Evolutionary conservation across 2,797 vertebrate genomes (phyloP), one percentile per base, ranked within the genome.

Genomic region (Chrysocyon brachyurus): DNA sequence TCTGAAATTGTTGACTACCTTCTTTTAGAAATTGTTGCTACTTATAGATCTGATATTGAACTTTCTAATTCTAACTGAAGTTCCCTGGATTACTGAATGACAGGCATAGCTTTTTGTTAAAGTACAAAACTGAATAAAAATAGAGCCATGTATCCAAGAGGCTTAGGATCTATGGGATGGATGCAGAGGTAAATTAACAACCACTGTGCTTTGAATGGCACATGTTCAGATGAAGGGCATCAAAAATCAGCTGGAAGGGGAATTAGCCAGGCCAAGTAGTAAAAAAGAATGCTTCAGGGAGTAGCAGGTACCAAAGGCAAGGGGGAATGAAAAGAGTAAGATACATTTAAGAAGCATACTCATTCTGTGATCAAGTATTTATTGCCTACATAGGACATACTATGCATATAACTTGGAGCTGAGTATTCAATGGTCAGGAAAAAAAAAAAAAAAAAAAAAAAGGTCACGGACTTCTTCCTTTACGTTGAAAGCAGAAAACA

Each of bases 61-160:
- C 31, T 24, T 91, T 89, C 40, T 52, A 57, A 79, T 75, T 75
- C 68, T 96, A 54, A 61, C 6, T 75, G 46, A 75, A 52, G 46
- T 49, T 92, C 21, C 3, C 73, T 73, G 78, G 6, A n/a, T 94
- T 95, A 73, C n/a, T 68, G 31, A 95, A 64, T 77, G 16, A 79
- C 0, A 56, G 36, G 24, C 6, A 86, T 6, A 77, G 31, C 10
- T 56, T 88, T 15, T 1, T 75, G 78, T 61, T 93, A 61, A 85
- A 96, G 73, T 59, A 90, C 22, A 61, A 81, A 89, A 68, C 54
- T 64, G 17, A 90, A 68, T 46, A 93, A 91, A 95, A 93, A 66
- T 26, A 66, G 49, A 79, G 14, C 10, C 17, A 81, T 1, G 3
- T 24, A 19, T 6, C 16, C 54, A 66, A 56, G 11, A 89, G 68